Evolutionary conservation across 2,888 invertebrate genomes (phyloP), one percentile per base, ranked within the genome.

Genomic region (Carpatolechia fugitivella): DNA sequence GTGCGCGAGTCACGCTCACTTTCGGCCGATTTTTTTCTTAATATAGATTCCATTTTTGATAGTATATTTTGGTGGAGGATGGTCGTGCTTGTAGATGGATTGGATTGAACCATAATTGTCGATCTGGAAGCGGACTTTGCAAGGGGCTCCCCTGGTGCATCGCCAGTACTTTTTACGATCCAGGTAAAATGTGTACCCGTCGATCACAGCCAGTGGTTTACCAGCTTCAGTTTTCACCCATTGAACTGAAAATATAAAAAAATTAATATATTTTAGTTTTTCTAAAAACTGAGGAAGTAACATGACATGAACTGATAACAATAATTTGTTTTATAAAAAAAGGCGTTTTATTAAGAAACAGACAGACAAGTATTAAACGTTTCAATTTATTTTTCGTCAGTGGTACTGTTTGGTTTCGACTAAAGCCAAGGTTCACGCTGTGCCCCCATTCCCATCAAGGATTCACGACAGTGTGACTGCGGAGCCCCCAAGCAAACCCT

Each of bases 31-130:
- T n/a, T n/a, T n/a, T n/a, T n/a, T n/a, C 24, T 40, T 40, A 10
- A 40, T 40, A 3, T 18, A 40, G 8, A 40, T 18, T 3, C 40
- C 40, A 40, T 70, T 53, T 1, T 55, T 49, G 14, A 76, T 65
- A 2, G 65, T 14, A 47, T 64, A 74, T 0, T 55, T 57, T 0
- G 70, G 69, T 0, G 68, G 65, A 5, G 80, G 78, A 59, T 91
- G 91, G 44, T 76, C 83, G 56, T 91, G 91, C 48, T 85, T 78
- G 49, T 88, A 76, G 57, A 82, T 46, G 1, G n/a, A n/a, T n/a
- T n/a, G n/a, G n/a, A n/a, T n/a, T n/a, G n/a, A n/a, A n/a, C n/a
- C n/a, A n/a, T n/a, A n/a, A n/a, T n/a, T n/a, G n/a, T n/a, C n/a
- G n/a, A n/a, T n/a, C n/a, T 24, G 24, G 24, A 24, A 24, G 6